Evolutionary conservation across 2,797 vertebrate genomes (phyloP).

Genomic region (Molossus molossus): DNA sequence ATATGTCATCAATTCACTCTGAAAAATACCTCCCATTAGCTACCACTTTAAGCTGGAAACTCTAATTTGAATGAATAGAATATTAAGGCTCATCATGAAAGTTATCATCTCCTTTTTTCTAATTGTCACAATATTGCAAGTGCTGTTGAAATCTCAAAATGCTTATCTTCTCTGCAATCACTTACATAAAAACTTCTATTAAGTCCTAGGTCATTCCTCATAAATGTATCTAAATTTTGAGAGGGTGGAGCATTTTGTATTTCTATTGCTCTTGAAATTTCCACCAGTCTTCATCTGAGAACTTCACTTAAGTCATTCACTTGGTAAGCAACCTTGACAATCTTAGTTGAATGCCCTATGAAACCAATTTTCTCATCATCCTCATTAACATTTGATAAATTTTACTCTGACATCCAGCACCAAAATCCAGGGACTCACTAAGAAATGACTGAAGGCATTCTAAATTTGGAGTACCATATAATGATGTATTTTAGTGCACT

Average conservation of each 20-base stretch:
- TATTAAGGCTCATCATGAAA: neutral
- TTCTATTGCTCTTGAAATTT: neutral
- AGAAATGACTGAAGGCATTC: conserved; percentile 14
- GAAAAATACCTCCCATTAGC: neutral
- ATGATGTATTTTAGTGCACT: neutral
- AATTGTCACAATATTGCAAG: neutral
- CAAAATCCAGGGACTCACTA: neutral
- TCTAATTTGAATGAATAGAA: neutral
- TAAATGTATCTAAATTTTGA: neutral
- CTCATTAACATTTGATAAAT: neutral
- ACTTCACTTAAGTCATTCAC: neutral
- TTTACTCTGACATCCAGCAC: neutral
- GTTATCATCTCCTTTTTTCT: neutral
- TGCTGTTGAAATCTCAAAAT: neutral
- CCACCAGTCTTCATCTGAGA: neutral
- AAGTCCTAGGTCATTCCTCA: neutral
- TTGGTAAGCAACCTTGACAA: neutral
- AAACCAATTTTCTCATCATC: neutral
- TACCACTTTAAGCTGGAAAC: neutral
- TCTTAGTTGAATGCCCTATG: neutral
- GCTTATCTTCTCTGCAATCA: neutral
- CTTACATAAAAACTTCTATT: neutral
- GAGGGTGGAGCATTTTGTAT: neutral
- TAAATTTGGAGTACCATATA: neutral
- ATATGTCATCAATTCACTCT: neutral